Conservation (phyloP, 2,888 invertebrate genomes). For the Eupelmus urozonus region DNA sequence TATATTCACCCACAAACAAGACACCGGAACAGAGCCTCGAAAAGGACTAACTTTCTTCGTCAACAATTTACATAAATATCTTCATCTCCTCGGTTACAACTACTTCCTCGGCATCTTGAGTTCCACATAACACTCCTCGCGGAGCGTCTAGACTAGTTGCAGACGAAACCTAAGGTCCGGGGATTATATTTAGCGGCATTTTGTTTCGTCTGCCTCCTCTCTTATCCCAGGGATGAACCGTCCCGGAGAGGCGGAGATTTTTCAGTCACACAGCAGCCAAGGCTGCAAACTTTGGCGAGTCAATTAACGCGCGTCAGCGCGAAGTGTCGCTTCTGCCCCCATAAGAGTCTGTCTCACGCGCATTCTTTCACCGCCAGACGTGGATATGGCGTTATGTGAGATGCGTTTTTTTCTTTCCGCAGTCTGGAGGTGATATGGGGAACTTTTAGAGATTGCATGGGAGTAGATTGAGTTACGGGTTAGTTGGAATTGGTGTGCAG, state of each 20-base stretch:
- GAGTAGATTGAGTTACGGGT: too few species aligned
- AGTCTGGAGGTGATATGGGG: constrained; percentile 29
- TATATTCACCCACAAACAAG: too few species aligned
- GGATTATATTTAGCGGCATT: constrained; percentile 74
- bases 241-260: constrained; percentile 12
- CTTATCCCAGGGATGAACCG: not conserved
- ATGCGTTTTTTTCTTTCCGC: constrained; percentile 5
- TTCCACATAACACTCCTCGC: constrained; percentile 6
- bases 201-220: constrained; percentile 68
- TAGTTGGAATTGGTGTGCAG: too few species aligned
- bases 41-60: too few species aligned
- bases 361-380: not conserved
- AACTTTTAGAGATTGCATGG: not conserved
- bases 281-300: not conserved
- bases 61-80: constrained; percentile 2
- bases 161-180: constrained; percentile 72
- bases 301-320: constrained; percentile 39
- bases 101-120: not conserved
- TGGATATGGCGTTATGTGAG: constrained; percentile 26
- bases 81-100: constrained; percentile 12
- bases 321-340: not conserved
- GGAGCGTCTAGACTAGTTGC: constrained; percentile 71
- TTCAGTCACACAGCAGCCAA: constrained; percentile 16
- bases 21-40: too few species aligned
- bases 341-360: not conserved